Conservation (phyloP, 1,140 invertebrate genomes). For the Drosophila elegans region DNA sequence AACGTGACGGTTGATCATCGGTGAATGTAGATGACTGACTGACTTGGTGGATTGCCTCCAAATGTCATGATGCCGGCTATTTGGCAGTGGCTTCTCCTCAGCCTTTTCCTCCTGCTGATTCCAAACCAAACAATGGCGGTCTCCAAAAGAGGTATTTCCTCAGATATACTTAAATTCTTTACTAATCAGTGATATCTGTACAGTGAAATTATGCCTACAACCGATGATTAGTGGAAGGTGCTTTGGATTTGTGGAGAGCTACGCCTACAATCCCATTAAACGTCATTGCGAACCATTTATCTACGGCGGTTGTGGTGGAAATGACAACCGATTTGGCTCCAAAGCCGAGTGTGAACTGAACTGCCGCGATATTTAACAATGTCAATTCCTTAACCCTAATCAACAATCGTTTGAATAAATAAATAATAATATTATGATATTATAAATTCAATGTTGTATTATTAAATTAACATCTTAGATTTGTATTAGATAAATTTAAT, state of each 20-base stretch:
- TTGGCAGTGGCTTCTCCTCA: constrained; percentile 43
- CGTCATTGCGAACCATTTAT: constrained; percentile 73
- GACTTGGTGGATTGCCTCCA: neutral
- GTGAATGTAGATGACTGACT: constrained; percentile 1
- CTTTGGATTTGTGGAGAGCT: constrained; percentile 74
- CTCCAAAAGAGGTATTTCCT: constrained; percentile 61
- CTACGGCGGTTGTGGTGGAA: constrained; percentile 89
- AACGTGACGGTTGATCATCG: constrained; percentile 51
- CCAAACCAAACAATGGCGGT: constrained; percentile 22
- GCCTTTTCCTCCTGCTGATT: constrained; percentile 15
- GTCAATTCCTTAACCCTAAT: neutral
- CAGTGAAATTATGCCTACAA: constrained; percentile 71
- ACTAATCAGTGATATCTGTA: constrained; percentile 1
- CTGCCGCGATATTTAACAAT: constrained; percentile 86
- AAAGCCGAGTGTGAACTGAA: constrained; percentile 90
- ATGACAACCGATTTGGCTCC: constrained; percentile 91
- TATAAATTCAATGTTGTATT: too few relatives aligned
- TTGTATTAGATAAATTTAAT: too few relatives aligned
- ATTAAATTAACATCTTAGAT: too few relatives aligned
- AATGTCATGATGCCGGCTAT: constrained; percentile 40
- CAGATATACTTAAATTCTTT: neutral
- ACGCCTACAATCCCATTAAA: constrained; percentile 70
- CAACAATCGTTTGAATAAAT: neutral
- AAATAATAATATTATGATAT: neutral
- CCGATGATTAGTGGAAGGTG: constrained; percentile 70